A percentile compares a stretch with the other conserved stretches of the same genome.
phyloP scores from a whole-genome alignment of 1,140 invertebrate species.

The Patella vulgata region DNA sequence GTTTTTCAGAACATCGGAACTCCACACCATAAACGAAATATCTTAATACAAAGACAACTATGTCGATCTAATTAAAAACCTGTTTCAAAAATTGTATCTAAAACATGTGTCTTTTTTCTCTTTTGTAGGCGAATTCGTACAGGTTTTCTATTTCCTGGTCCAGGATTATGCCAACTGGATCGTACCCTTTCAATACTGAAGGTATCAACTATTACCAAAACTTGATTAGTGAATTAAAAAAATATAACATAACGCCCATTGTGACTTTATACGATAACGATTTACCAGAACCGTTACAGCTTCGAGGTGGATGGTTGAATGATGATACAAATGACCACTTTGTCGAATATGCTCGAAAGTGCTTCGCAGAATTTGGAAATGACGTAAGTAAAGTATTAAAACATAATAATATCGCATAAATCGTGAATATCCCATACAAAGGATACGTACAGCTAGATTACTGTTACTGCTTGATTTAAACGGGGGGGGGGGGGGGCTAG shows the following conservation, averaged over 20 bases:
- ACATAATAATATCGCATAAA: no score
- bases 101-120: neutral
- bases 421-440: no score
- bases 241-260: slow-evolving; percentile 54
- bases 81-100: no score
- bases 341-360: slow-evolving; percentile 65
- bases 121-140: slow-evolving; percentile 52
- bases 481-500: no score
- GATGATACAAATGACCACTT: slow-evolving; percentile 69
- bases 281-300: slow-evolving; percentile 62
- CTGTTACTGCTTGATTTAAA: no score
- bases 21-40: no score
- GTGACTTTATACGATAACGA: slow-evolving; percentile 72
- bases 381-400: no score
- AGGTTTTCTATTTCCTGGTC: slow-evolving; percentile 60
- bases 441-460: no score
- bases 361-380: slow-evolving; percentile 64
- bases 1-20: no score
- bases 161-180: slow-evolving; percentile 51
- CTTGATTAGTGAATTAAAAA: slow-evolving; percentile 50
- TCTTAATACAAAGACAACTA: no score
- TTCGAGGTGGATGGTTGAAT: slow-evolving; percentile 71
- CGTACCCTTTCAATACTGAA: slow-evolving; percentile 27
- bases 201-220: slow-evolving; percentile 58
- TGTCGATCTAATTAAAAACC: no score